A percentile compares a stretch with the other conserved stretches of the same genome.
Conservation (phyloP, 2,797 vertebrate species). For the Poecilia wingei region DNA sequence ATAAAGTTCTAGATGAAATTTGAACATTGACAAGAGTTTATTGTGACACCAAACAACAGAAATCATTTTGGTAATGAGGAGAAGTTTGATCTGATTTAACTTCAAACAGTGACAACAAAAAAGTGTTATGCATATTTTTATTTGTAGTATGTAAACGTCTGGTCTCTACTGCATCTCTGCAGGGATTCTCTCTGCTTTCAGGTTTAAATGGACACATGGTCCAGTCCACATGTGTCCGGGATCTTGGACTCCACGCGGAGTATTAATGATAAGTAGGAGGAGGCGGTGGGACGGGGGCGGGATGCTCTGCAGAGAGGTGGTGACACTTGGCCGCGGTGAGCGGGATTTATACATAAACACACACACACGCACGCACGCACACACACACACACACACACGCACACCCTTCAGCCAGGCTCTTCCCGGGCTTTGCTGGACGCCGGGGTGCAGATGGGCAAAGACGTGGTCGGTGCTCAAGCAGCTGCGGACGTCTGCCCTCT, state of each 20-base stretch:
- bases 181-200: slow-evolving; percentile 9
- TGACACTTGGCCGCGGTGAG: slow-evolving; percentile 70
- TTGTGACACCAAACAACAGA: neutral
- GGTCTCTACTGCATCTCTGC: neutral
- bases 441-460: slow-evolving; percentile 77
- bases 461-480: slow-evolving; percentile 79
- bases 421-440: slow-evolving; percentile 48
- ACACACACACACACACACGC: neutral
- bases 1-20: too few relatives aligned
- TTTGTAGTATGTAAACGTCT: neutral
- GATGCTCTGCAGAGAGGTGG: slow-evolving; percentile 55
- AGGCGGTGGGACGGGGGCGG: slow-evolving; percentile 13
- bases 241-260: slow-evolving; percentile 51
- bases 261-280: slow-evolving; percentile 33
- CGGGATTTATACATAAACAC: slow-evolving; percentile 34
- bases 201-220: slow-evolving; percentile 67
- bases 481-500: slow-evolving; percentile 75
- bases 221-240: slow-evolving; percentile 51
- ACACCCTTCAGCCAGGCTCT: slow-evolving; percentile 45
- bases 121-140: neutral
- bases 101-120: neutral
- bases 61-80: neutral
- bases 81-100: neutral
- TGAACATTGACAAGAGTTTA: neutral
- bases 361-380: slow-evolving; percentile 6